Conservation (phyloP, 2,888 invertebrate genomes). For the Habroteleia sp. region DNA sequence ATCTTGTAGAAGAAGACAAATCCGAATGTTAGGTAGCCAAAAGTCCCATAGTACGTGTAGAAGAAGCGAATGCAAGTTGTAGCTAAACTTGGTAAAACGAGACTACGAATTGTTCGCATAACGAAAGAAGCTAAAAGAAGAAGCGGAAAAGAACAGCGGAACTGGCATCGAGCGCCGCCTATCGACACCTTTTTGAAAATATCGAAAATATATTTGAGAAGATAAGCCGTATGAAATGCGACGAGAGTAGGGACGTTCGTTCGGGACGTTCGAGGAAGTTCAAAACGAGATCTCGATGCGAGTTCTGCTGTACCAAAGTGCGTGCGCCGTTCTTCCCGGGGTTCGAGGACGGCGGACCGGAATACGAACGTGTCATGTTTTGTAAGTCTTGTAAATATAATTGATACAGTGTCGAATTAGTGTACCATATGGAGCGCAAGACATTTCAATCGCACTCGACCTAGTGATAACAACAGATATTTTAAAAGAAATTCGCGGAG, state of each 20-base stretch:
- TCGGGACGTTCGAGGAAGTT: too few relatives aligned
- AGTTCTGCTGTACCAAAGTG: slow-evolving; percentile 9
- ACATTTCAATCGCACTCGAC: slow-evolving; percentile 76
- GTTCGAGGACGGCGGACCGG: slow-evolving; percentile 71
- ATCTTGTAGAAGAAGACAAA: slow-evolving; percentile 94
- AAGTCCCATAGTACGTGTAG: slow-evolving; percentile 46
- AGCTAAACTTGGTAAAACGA: not conserved
- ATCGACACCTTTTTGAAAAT: too few relatives aligned
- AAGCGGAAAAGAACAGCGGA: too few relatives aligned
- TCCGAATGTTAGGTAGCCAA: slow-evolving; percentile 81
- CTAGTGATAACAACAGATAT: slow-evolving; percentile 70
- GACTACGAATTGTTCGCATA: not conserved
- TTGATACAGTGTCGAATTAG: slow-evolving; percentile 75
- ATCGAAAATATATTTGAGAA: too few relatives aligned
- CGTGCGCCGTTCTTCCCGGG: slow-evolving; percentile 69
- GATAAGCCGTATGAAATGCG: too few relatives aligned
- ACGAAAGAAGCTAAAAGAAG: not conserved
- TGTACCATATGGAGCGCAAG: slow-evolving; percentile 78
- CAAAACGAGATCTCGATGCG: not conserved
- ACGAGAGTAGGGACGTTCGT: too few relatives aligned
- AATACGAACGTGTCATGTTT: slow-evolving; percentile 75
- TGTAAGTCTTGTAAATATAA: slow-evolving; percentile 81
- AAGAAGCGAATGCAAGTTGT: not conserved
- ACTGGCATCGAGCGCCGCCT: too few relatives aligned
- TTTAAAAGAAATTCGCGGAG: slow-evolving; percentile 64